phyloP scores from a whole-genome alignment of 2,113 vertebrate genomes.

The Syngnathoides biaculeatus region DNA sequence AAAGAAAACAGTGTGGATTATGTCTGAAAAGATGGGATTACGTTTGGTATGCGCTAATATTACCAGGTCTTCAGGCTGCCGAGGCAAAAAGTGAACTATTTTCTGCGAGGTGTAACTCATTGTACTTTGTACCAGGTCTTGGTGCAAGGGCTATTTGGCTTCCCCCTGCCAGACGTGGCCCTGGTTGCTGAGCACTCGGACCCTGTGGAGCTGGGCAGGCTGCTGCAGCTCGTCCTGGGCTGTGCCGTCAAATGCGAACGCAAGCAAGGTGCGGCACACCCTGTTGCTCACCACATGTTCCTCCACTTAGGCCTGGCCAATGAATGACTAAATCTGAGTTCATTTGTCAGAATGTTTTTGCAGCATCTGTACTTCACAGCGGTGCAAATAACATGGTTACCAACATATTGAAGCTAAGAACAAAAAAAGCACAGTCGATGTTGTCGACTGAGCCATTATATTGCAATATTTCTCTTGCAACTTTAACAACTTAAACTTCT shows the following conservation, averaged over 20 bases:
- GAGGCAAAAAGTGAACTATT: background rate
- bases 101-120: background rate
- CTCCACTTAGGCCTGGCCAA: background rate
- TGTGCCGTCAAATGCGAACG: constrained; percentile 94
- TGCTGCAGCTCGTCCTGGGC: constrained; percentile 92
- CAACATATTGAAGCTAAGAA: too few species aligned
- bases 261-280: constrained; percentile 82
- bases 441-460: too few species aligned
- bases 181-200: constrained; percentile 82
- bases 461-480: too few species aligned
- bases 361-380: too few species aligned
- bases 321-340: background rate
- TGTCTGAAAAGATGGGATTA: constrained; percentile 11
- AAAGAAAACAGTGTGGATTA: background rate
- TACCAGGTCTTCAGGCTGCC: background rate
- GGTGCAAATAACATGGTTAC: background rate
- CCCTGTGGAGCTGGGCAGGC: constrained; percentile 82
- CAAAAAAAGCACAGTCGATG: too few species aligned
- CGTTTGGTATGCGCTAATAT: background rate
- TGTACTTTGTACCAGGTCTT: constrained; percentile 75
- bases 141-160: constrained; percentile 84
- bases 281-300: background rate
- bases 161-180: constrained; percentile 84
- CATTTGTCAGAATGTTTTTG: background rate
- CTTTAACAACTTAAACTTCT: too few species aligned